A percentile compares a stretch with the other conserved stretches of the same genome.
phyloP scores from a whole-genome alignment of 2,797 vertebrate species.

The Xerus rutilus region DNA sequence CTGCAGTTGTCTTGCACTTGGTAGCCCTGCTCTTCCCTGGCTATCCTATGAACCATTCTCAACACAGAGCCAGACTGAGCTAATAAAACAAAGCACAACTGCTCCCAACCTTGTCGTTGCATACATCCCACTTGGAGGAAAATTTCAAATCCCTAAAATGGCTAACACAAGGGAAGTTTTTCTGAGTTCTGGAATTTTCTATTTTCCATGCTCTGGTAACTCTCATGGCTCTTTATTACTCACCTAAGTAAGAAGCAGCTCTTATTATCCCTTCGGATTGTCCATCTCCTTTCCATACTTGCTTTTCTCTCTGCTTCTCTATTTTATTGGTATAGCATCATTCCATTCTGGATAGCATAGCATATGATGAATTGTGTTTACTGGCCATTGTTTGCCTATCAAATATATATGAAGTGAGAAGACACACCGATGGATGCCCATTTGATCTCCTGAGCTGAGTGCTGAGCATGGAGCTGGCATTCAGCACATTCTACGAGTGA shows the following conservation, averaged over 20 bases:
- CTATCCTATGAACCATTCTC: neutral
- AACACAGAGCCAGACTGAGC: neutral
- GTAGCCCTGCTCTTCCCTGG: neutral
- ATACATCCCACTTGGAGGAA: neutral
- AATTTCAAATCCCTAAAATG: neutral
- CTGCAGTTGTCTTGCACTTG: neutral
- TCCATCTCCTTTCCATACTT: neutral
- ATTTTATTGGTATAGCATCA: too few species aligned
- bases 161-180: rapidly evolving
- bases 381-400: neutral
- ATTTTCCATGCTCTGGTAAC: too few species aligned
- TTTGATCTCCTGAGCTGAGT: neutral
- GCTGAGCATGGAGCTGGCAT: too few species aligned
- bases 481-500: too few species aligned
- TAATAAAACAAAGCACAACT: neutral
- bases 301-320: neutral
- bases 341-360: neutral
- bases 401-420: neutral
- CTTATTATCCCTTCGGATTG: neutral
- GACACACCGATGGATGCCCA: neutral
- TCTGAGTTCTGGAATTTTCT: neutral
- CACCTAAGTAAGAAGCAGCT: neutral
- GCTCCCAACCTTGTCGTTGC: too few species aligned
- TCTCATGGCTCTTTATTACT: neutral
- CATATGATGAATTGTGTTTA: neutral